Percentiles rank a stretch among this genome's conserved stretches.
These are phyloP conservation scores for Dromaius novaehollandiae DNA, from an alignment of 2,113 vertebrate genomes.

Conservation along the genomic window DNA sequence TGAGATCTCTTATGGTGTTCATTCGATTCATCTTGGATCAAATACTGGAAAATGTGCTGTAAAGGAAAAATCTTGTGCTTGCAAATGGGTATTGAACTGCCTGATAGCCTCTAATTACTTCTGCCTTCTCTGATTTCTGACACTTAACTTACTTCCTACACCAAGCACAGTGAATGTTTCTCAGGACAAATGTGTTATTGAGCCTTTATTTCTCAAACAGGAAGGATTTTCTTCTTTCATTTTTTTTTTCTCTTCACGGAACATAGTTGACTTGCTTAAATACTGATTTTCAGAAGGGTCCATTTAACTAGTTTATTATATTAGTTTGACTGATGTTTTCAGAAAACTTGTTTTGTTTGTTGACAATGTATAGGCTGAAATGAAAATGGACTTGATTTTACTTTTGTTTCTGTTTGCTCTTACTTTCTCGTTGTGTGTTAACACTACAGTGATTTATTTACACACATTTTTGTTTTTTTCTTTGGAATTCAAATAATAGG, in stretches of 20 bases:
- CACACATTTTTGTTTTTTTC: background rate
- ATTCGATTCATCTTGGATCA: background rate
- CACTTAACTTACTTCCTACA: background rate
- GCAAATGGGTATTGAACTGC: background rate
- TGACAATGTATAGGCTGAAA: background rate
- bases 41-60: conserved; percentile 1
- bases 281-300: background rate
- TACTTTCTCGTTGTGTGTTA: background rate
- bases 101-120: background rate
- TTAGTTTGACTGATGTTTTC: background rate
- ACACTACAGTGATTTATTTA: background rate
- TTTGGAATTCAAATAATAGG: background rate
- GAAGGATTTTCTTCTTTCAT: background rate
- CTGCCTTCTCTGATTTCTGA: background rate
- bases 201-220: background rate
- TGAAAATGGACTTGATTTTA: background rate
- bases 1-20: background rate
- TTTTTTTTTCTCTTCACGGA: background rate
- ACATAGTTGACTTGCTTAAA: background rate
- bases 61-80: background rate
- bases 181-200: background rate
- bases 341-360: background rate
- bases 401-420: background rate
- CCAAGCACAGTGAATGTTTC: background rate
- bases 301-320: background rate